Base-by-base conservation (phyloP, 2,113 vertebrate genomes). In the Myotis lucifugus region DNA sequence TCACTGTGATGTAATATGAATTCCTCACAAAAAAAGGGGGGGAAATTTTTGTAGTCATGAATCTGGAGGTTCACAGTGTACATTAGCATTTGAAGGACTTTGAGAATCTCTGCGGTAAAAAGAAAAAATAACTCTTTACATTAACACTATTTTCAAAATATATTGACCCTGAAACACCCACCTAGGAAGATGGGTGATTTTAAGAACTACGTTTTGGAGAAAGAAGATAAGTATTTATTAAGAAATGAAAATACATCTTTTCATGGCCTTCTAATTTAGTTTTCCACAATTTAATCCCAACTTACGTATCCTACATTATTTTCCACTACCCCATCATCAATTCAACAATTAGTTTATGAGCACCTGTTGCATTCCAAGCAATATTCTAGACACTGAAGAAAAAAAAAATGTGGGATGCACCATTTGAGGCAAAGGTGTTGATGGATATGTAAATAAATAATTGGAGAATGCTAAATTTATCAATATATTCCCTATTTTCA, bases 151-250 rank as follows among this genome's bases (percentile, higher is more conserved):
- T 91, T 93, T n/a, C 18, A 23, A 96, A 93, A 56, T 76, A 70
- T 17, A 46, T 27, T 52, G 59, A 92, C 10, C 19, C 23, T 78
- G 23, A 67, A 85, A 64, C 19, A 56, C 34, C n/a, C n/a, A n/a
- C 69, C 40, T 56, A 85, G 13, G 40, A 92, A 40, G 6, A 64
- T 46, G 40, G 32, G 4, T 77, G 15, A 67, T 52, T 83, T 76
- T 74, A 84, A 86, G 8, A 95, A 88, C 37, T 21, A 78, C 72
- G 13, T 89, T 91, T 84, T 73, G 27, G 23, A 48, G 34, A 64
- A 88, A 88, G 54, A 93, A 67, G 52, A 50, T 91, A 18, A 88
- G 25, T 69, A 88, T 96, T 90, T 90, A 46, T 46, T 74, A 95
- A 64, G 61, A 89, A 91, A 78, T 83, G 3, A 79, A 79, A 83